phyloP scores from a whole-genome alignment of 1,140 invertebrate species.

The Venturia canescens region DNA sequence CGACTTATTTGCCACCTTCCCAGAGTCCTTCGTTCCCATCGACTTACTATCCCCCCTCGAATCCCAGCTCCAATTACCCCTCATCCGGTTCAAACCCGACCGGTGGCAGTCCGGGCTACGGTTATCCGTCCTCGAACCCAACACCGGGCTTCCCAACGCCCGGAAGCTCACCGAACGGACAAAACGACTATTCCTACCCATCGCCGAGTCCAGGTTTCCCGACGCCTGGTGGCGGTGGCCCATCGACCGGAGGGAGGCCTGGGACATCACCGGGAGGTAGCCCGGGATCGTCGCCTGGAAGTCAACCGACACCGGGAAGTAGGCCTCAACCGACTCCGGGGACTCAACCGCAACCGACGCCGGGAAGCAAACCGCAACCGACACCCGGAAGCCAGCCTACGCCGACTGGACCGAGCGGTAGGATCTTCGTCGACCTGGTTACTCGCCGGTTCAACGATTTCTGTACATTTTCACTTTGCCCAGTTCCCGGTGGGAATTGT shows the following conservation, averaged over 20 bases:
- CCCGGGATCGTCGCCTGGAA: background rate
- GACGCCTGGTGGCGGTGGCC: constrained; percentile 42
- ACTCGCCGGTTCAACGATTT: no score
- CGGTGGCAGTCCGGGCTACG: constrained; percentile 32
- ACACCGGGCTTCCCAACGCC: constrained; percentile 65
- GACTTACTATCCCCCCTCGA: constrained; percentile 48
- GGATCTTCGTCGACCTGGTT: no score
- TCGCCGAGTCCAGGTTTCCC: constrained; percentile 50
- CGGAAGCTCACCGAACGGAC: constrained; percentile 45
- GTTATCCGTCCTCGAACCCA: constrained; percentile 59
- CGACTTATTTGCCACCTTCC: constrained; percentile 68
- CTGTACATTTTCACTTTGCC: no score
- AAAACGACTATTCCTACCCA: constrained; percentile 45
- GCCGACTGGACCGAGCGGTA: no score
- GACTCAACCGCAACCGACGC: background rate
- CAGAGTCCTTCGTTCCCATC: constrained; percentile 48
- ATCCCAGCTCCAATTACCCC: constrained; percentile 49
- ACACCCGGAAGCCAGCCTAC: no score
- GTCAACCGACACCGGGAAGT: background rate
- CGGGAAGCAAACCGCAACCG: background rate
- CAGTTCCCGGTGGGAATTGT: no score
- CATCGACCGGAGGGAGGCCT: background rate
- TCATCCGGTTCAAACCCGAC: constrained; percentile 51
- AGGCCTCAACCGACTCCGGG: background rate
- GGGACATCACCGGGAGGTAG: constrained; percentile 17